These are phyloP conservation scores for Heterodera filipjevi DNA, from an alignment of 2,888 invertebrate genomes.

Conservation along the genomic window DNA sequence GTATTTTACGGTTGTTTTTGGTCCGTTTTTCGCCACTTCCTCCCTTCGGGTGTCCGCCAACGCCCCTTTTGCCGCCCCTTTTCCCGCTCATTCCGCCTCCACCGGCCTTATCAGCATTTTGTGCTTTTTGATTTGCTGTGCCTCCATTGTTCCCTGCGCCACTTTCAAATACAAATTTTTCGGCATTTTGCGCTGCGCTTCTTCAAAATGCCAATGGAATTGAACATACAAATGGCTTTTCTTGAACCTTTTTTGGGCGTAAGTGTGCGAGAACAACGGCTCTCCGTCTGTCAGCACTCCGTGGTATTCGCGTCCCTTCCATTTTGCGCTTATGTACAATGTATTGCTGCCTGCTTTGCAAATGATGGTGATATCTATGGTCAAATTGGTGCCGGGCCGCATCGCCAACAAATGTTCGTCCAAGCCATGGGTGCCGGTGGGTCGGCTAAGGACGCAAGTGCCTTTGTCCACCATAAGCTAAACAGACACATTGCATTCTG, in stretches of 20 bases:
- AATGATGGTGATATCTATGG: slow-evolving; percentile 39
- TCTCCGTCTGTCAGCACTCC: slow-evolving; percentile 47
- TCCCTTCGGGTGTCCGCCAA: not conserved
- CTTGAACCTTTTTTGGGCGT: slow-evolving; percentile 43
- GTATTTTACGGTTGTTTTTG: not conserved
- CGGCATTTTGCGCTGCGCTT: not conserved
- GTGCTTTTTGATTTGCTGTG: not conserved
- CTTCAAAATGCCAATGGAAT: not conserved
- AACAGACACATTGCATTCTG: not conserved
- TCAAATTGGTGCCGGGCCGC: slow-evolving; percentile 34
- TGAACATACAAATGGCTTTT: too few relatives aligned
- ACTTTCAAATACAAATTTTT: not conserved
- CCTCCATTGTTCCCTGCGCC: not conserved
- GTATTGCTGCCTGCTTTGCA: slow-evolving; percentile 43
- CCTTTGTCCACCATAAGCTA: slow-evolving; percentile 36
- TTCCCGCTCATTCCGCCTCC: not conserved
- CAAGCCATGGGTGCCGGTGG: slow-evolving; percentile 20
- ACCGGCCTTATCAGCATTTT: slow-evolving; percentile 6
- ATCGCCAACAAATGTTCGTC: slow-evolving; percentile 35
- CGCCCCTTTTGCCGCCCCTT: slow-evolving; percentile 24
- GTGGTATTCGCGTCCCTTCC: slow-evolving; percentile 42
- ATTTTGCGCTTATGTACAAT: slow-evolving; percentile 42
- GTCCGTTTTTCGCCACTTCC: slow-evolving; percentile 18
- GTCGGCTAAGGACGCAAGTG: slow-evolving; percentile 34
- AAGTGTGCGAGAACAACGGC: slow-evolving; percentile 35